A percentile compares a stretch with the other conserved stretches of the same genome.
Evolutionary conservation across 2,888 invertebrate species (phyloP).

Genomic region (Drosophila merina): DNA sequence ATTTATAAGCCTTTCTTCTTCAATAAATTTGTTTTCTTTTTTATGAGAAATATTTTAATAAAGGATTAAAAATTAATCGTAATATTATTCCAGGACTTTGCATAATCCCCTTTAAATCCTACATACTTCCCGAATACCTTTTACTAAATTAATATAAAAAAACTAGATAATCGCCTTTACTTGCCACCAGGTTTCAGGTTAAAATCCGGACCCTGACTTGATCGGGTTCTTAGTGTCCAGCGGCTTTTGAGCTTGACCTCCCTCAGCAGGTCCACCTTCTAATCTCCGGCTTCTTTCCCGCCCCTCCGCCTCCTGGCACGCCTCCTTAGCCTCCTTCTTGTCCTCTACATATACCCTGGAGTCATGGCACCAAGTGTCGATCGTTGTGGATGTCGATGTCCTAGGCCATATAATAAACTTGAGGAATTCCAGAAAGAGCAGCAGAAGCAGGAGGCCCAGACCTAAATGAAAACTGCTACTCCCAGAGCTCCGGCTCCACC

Average conservation of each 20-base stretch:
- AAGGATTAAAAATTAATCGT: neutral
- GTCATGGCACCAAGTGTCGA: constrained; percentile 54
- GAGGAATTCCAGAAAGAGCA: constrained; percentile 49
- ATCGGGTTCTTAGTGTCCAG: constrained; percentile 4
- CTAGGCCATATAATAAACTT: constrained; percentile 58
- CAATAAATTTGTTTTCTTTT: neutral
- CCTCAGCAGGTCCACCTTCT: constrained; percentile 23
- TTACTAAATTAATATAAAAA: constrained; percentile 14
- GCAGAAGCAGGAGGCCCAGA: constrained; percentile 38
- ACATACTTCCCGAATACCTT: constrained; percentile 1
- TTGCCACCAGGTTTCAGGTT: constrained; percentile 40
- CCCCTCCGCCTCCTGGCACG: neutral
- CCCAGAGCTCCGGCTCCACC: constrained; percentile 25
- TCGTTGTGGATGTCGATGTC: constrained; percentile 58
- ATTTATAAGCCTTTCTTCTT: neutral
- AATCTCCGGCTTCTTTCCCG: neutral
- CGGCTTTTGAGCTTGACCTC: constrained; percentile 29
- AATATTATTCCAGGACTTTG: neutral
- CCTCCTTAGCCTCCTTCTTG: neutral
- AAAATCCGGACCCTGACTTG: constrained; percentile 43
- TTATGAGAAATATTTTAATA: neutral
- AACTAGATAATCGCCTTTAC: constrained; percentile 44
- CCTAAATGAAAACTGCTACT: constrained; percentile 46
- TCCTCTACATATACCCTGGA: constrained; percentile 2
- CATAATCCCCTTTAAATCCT: too few relatives aligned